Base-by-base conservation (phyloP, 2,113 vertebrate genomes). In the Tachuris rubrigastra region DNA sequence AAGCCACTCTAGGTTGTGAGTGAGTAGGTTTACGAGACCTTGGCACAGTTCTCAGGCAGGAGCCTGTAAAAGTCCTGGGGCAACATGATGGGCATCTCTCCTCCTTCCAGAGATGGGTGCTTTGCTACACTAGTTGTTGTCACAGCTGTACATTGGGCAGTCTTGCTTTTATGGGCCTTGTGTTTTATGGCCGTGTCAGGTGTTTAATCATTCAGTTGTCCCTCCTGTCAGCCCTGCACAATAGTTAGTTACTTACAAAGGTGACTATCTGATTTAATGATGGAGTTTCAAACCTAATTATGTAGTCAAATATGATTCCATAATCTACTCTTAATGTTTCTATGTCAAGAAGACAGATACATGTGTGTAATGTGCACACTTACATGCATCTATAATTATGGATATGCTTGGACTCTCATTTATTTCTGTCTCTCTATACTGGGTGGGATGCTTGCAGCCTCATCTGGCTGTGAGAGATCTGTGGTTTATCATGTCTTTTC, bases 211-310 rank as follows among this genome's bases (percentile, higher is more conserved):
- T 77, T 96, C 81, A 75, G 81, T 17, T 91, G 86, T 35, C 87
- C 59, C 65, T 89, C 86, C 82, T 56, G 92, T 78, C 77, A 52
- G 52, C 5, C 11, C 67, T 87, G 68, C 46, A 22, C 1, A 7
- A 68, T 59, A 89, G 77, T 58, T 93, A 94, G 89, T 90, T 96
- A 92, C 83, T 95, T 93, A 92, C 84, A 87, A 96, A 95, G 94
- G 93, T 94, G 94, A 92, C 88, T 89, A 89, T 92, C 78, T 91
- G 90, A 96, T 97, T 65, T 96, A 96, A 96, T 96, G 95, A 93
- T 78, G 53, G 74, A 66, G 42, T 89, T 84, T 95, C 92, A 92
- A 96, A 97, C 33, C 92, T 96, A 96, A 93, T 96, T 96, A 93
- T 58, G 62, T 89, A 96, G 84, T 77, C 65, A 91, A 83, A 93